These are phyloP conservation scores for Leptarthrus brevirostris DNA, from an alignment of 2,888 invertebrate species.

Conservation along the genomic window DNA sequence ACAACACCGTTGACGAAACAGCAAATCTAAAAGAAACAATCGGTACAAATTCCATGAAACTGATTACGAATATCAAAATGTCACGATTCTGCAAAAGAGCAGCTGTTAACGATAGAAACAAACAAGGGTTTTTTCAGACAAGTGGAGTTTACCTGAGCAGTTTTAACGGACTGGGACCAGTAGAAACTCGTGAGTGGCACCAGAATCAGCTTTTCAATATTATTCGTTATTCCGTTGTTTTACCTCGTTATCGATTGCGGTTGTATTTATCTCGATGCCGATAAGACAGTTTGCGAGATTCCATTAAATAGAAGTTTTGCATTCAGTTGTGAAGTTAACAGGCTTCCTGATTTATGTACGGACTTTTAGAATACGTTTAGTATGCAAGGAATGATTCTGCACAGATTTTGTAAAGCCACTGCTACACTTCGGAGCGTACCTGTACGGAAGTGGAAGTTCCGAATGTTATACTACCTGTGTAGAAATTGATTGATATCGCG, in stretches of 20 bases:
- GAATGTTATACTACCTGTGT: neutral
- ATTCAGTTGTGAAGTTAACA: too few relatives aligned
- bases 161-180: neutral
- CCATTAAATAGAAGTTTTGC: neutral
- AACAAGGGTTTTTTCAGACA: constrained; percentile 1
- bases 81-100: constrained; percentile 24
- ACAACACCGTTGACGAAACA: too few relatives aligned
- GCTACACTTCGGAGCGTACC: neutral
- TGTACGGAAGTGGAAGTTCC: neutral
- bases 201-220: neutral
- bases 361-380: neutral
- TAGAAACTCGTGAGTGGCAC: neutral
- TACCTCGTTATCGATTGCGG: constrained; percentile 37
- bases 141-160: constrained; percentile 20
- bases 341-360: too few relatives aligned
- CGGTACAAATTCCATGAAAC: neutral
- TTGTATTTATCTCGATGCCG: constrained; percentile 16
- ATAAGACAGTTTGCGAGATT: constrained; percentile 12
- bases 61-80: constrained; percentile 4
- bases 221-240: neutral
- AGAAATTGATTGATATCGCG: neutral
- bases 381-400: neutral
- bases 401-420: neutral
- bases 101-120: constrained; percentile 18
- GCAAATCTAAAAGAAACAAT: too few relatives aligned